Base-by-base conservation (phyloP, 2,888 invertebrate genomes). In the Tolmerus cingulatus region DNA sequence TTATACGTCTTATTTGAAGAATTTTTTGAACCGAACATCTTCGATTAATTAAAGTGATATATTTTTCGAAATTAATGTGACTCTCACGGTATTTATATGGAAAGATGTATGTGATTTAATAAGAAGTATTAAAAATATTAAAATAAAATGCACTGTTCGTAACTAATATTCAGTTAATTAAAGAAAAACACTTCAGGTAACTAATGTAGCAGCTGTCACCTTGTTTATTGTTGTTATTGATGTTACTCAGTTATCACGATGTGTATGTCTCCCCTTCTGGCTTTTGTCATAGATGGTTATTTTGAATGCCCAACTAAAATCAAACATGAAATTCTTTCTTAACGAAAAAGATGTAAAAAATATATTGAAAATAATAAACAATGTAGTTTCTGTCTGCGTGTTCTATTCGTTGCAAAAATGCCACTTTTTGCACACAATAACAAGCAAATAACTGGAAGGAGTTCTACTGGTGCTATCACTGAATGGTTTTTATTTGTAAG, bases 401-500 rank as follows among this genome's bases (percentile, higher is more conserved):
- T 82, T 79, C 23, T 37, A 27, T 79, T 79, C 30, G 19, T 78
- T 78, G 78, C 37, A 82, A 82, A 82, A 34, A 57, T 82, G 82
- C 74, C 74, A 74, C 74, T 85, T 85, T 74, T 74, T 85, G 46
- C 51, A 85, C 43, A 57, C 57, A 85, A 85, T 57, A 89, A 89
- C 88, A 90, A 89, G 74, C 89, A 88, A 86, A 85, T 90, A 87
- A 74, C 89, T 34, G 89, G 89, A 88, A 88, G 89, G 87, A 89
- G 88, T 85, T 89, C 90, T 89, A 89, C 90, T 90, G 89, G 89
- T 90, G 90, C 91, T 89, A 89, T 90, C 89, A 90, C 90, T 89
- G 91, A 90, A 90, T 91, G 91, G 91, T 91, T 92, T 90, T 90
- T 90, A 89, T 90, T 91, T 90, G 92, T 92, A 91, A 91, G 91